Conservation (phyloP, 2,113 vertebrate genomes). For the Corythornis cristatus region DNA sequence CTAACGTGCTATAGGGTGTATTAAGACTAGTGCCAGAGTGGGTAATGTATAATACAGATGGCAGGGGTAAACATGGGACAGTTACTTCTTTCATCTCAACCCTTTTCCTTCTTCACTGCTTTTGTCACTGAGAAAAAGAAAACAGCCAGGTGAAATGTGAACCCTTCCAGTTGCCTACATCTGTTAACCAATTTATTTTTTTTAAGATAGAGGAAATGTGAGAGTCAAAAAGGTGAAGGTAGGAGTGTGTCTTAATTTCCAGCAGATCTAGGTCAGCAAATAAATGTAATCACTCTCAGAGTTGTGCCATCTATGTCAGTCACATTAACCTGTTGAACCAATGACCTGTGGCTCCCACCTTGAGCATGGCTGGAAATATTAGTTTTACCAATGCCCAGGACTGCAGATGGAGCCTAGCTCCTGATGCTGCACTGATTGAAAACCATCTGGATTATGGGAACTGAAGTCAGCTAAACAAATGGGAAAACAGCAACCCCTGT, state of each 20-base stretch:
- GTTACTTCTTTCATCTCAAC: neutral
- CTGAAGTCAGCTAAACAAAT: neutral
- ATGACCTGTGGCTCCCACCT: neutral
- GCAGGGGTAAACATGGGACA: neutral
- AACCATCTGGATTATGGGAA: neutral
- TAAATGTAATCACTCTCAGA: slow-evolving; percentile 22
- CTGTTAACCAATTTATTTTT: slow-evolving; percentile 30
- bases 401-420: neutral
- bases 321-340: slow-evolving; percentile 21
- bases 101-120: neutral
- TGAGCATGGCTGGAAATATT: neutral
- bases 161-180: slow-evolving; percentile 1
- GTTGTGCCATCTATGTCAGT: neutral
- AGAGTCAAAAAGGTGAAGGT: slow-evolving; percentile 34
- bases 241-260: slow-evolving; percentile 23
- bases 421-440: neutral
- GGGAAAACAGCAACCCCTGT: neutral
- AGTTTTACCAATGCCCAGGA: neutral
- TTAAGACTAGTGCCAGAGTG: neutral
- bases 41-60: neutral
- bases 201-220: slow-evolving; percentile 29
- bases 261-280: slow-evolving; percentile 33
- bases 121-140: slow-evolving; percentile 3
- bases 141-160: slow-evolving; percentile 23
- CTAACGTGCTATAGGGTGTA: neutral